Conservation (phyloP, 2,797 vertebrate species). For the Cercopithecus diana region DNA sequence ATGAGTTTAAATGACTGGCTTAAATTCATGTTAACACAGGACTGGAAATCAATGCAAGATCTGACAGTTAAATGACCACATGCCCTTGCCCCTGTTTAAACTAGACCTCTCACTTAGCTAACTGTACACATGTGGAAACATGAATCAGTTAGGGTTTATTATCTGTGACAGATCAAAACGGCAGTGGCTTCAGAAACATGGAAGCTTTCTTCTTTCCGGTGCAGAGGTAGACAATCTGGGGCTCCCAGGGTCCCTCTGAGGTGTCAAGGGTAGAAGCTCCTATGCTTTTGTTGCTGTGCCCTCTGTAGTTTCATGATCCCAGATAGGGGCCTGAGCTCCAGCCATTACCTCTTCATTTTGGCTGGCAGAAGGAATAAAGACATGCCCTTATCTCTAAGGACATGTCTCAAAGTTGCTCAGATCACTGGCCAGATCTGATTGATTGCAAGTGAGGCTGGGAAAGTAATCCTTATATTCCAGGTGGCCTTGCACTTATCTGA, state of each 20-base stretch:
- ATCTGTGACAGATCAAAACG: not conserved
- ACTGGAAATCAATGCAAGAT: not conserved
- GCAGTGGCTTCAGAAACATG: accelerated
- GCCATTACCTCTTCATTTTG: not conserved
- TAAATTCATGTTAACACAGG: not conserved
- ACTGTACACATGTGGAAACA: not conserved
- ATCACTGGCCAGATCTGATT: not conserved
- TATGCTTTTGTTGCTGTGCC: not conserved
- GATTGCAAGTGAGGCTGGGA: not conserved
- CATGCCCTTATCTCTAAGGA: not conserved
- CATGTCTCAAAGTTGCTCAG: not conserved
- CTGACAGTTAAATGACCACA: not conserved
- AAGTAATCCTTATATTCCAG: no score
- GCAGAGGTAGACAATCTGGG: not conserved
- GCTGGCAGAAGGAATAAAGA: not conserved
- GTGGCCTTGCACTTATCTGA: not conserved
- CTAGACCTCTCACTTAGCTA: not conserved
- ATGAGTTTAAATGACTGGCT: not conserved
- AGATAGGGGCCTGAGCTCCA: not conserved
- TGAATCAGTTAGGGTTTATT: not conserved
- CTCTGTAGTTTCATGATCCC: not conserved
- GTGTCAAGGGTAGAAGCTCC: not conserved
- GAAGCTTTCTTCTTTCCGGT: not conserved
- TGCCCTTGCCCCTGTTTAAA: not conserved
- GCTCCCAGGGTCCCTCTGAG: accelerated